Base-by-base conservation (phyloP, 2,888 invertebrate genomes). In the Eristalis tenax region DNA sequence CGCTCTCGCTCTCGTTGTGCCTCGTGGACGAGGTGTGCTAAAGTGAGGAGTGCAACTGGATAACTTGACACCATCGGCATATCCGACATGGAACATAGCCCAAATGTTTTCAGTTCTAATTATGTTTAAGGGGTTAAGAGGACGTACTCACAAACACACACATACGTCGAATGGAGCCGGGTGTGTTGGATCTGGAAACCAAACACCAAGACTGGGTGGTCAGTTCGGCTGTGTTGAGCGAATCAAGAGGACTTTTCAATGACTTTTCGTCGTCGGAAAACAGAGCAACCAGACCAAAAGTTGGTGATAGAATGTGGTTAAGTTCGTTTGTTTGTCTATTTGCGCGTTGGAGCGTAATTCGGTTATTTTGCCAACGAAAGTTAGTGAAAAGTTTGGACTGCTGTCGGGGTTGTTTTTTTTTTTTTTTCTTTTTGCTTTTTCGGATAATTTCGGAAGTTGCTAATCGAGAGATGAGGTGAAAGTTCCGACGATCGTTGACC, bases 1-100 rank as follows among this genome's bases (percentile, higher is more conserved):
- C 32, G 43, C 11, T 1, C 65, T 26, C 35, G 59, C 8, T 28
- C 77, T n/a, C 32, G 56, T 5, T 43, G 61, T 28, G 18, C 35
- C 18, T 22, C 22, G 57, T 5, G 18, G 15, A 22, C 38, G 18
- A 38, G 4, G 35, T 35, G 38, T 35, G 23, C 56, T 10, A 18
- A 18, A 56, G 23, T 68, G 64, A 59, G 65, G 59, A 50, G 66
- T 69, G 35, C 70, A 65, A 68, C 66, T 78, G 74, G 78, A 69
- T 83, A 87, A 80, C 83, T 87, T 83, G 80, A 87, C 87, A 87
- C 83, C 73, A 76, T 87, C 80, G 79, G 87, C 79, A 87, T 80
- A 83, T 87, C 87, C 87, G 87, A 87, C 87, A 87, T 83, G 79
- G 87, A 80, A 87, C 80, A 83, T 83, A 83, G 83, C 71, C 80